Evolutionary conservation across 2,888 invertebrate species (phyloP).

Genomic region (Apantesis nais): DNA sequence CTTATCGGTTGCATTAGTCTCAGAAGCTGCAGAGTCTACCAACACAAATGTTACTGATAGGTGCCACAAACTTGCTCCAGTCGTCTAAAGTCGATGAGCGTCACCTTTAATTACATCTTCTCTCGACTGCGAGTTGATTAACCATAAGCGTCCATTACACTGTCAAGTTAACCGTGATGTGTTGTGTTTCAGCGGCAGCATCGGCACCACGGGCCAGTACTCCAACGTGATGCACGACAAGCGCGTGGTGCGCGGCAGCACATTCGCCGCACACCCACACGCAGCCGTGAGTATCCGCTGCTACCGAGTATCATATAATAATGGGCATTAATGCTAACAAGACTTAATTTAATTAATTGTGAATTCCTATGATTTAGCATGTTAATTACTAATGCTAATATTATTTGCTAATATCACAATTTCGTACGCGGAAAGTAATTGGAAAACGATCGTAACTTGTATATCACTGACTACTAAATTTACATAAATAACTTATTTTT

Average conservation of each 20-base stretch:
- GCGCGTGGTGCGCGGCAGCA: constrained; percentile 94
- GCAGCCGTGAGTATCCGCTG: constrained; percentile 69
- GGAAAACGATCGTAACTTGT: no score
- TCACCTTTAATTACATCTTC: neutral
- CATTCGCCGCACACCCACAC: constrained; percentile 85
- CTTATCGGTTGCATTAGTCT: neutral
- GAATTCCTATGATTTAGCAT: no score
- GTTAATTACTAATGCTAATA: no score
- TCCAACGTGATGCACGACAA: constrained; percentile 95
- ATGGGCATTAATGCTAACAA: no score
- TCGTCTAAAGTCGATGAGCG: neutral
- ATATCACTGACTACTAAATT: no score
- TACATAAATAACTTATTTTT: no score
- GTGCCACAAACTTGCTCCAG: neutral
- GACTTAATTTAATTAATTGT: no score
- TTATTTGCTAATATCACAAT: no score
- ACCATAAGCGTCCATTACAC: neutral
- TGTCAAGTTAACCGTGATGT: neutral
- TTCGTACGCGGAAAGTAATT: no score
- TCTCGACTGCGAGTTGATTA: neutral
- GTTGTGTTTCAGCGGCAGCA: constrained; percentile 66
- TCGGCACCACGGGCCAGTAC: constrained; percentile 54
- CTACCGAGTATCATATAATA: neutral
- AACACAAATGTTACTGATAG: neutral
- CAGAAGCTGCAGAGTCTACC: neutral